These are phyloP conservation scores for Hemibagrus wyckioides DNA, from an alignment of 2,113 vertebrate genomes.

Conservation along the genomic window DNA sequence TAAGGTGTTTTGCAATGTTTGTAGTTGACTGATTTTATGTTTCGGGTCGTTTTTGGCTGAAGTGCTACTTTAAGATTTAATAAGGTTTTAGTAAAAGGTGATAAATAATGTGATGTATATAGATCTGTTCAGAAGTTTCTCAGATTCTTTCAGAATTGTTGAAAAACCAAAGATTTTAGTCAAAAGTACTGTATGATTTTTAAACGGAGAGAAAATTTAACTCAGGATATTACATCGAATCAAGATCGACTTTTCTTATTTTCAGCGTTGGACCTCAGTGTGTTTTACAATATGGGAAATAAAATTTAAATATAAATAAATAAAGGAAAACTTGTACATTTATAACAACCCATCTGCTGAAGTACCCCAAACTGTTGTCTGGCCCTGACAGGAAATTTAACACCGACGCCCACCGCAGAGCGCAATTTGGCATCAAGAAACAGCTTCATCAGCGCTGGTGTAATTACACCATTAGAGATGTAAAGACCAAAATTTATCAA, in stretches of 20 bases:
- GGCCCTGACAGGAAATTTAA: conserved; percentile 24
- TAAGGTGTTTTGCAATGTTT: too few species aligned
- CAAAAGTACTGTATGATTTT: not conserved
- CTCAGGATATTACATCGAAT: not conserved
- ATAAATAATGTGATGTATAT: not conserved
- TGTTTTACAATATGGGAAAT: not conserved
- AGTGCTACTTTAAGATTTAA: not conserved
- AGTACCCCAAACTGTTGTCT: conserved; percentile 20
- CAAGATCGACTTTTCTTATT: not conserved
- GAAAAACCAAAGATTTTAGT: not conserved
- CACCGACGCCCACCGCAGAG: conserved; percentile 5
- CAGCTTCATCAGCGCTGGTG: conserved; percentile 23
- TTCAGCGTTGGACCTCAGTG: not conserved
- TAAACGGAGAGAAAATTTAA: not conserved
- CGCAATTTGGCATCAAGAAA: conserved; percentile 10
- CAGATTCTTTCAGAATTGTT: not conserved
- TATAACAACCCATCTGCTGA: conserved; percentile 1
- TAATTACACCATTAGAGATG: conserved; percentile 26
- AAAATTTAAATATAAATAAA: too few species aligned
- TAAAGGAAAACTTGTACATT: not conserved
- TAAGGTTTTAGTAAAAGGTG: not conserved
- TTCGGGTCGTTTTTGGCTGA: not conserved
- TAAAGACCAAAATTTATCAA: conserved; percentile 24
- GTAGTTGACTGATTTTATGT: not conserved
- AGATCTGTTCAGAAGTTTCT: not conserved